Evolutionary conservation across 92 coral and sea anemone genomes (phyloP).

Genomic region (Zoanthus solanderi): DNA sequence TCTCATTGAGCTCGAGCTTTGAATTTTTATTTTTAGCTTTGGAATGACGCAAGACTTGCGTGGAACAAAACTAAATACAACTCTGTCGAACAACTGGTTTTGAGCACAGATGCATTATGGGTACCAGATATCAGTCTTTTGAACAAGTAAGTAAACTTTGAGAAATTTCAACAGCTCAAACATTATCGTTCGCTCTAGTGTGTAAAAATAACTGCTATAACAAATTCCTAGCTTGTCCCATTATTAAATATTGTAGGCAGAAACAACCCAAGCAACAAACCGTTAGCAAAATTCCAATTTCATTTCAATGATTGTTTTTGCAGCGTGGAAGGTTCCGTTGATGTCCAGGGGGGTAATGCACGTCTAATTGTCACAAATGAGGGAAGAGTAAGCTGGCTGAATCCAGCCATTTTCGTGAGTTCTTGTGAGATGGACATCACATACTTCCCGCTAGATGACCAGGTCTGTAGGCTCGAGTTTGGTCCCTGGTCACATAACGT

Average conservation of each 20-base stretch:
- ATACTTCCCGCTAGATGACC: slow-evolving; percentile 39
- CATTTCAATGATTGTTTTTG: neutral
- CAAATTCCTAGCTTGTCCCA: too few species aligned
- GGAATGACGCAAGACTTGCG: slow-evolving; percentile 87
- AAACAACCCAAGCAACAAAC: too few species aligned
- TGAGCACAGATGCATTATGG: slow-evolving; percentile 78
- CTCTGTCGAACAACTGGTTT: slow-evolving; percentile 61
- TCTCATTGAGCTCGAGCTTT: too few species aligned
- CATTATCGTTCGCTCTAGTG: too few species aligned
- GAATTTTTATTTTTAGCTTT: slow-evolving; percentile 58
- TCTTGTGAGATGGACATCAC: slow-evolving; percentile 48
- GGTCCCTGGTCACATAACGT: slow-evolving; percentile 41
- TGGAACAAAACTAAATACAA: slow-evolving; percentile 85
- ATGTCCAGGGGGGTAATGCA: slow-evolving; percentile 36
- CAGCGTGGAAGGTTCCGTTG: slow-evolving; percentile 40
- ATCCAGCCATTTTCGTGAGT: slow-evolving; percentile 37
- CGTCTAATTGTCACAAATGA: slow-evolving; percentile 26
- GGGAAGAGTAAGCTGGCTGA: slow-evolving; percentile 23
- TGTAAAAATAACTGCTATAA: too few species aligned
- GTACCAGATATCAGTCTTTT: slow-evolving; percentile 84
- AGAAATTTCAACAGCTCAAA: neutral
- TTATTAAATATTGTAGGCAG: too few species aligned
- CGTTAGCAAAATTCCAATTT: too few species aligned
- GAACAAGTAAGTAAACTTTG: slow-evolving; percentile 70
- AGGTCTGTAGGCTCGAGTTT: slow-evolving; percentile 30